Percentiles rank a stretch among this genome's conserved stretches.
Conservation (phyloP, 2,113 vertebrate species). For the Dolichotis patagonum region DNA sequence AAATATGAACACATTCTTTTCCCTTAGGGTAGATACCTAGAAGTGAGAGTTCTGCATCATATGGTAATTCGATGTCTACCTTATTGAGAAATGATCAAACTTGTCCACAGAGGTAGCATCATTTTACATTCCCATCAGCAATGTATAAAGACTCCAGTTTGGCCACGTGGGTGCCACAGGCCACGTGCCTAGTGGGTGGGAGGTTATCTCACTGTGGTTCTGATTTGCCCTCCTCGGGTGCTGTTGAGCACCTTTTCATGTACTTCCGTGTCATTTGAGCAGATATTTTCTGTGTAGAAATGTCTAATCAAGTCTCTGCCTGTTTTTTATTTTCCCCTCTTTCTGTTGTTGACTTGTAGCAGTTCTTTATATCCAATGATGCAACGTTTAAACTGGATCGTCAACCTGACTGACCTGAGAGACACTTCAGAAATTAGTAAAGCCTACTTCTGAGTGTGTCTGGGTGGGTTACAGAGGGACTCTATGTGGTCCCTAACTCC, state of each 20-base stretch:
- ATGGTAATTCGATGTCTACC: background rate
- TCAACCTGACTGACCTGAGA: background rate
- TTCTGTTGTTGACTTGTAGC: background rate
- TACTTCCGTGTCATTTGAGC: background rate
- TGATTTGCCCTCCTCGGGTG: background rate
- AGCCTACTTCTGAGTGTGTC: background rate
- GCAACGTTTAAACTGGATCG: background rate
- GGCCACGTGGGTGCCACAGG: background rate
- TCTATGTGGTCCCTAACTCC: background rate
- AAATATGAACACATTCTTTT: background rate
- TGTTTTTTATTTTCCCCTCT: background rate
- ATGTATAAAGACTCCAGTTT: fast-evolving
- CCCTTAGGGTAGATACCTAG: background rate
- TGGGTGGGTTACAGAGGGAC: background rate
- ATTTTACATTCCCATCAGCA: background rate
- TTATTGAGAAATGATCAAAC: background rate
- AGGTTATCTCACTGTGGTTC: fast-evolving
- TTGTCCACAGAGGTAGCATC: too few species aligned
- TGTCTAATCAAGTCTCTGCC: background rate
- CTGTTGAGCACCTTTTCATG: too few species aligned
- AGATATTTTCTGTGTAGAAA: background rate
- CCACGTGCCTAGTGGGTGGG: too few species aligned
- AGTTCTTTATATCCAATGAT: background rate
- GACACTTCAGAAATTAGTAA: background rate
- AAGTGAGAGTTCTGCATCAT: background rate